Evolutionary conservation across 2,113 vertebrate genomes (phyloP).

Genomic region (Formicarius rufipectus): DNA sequence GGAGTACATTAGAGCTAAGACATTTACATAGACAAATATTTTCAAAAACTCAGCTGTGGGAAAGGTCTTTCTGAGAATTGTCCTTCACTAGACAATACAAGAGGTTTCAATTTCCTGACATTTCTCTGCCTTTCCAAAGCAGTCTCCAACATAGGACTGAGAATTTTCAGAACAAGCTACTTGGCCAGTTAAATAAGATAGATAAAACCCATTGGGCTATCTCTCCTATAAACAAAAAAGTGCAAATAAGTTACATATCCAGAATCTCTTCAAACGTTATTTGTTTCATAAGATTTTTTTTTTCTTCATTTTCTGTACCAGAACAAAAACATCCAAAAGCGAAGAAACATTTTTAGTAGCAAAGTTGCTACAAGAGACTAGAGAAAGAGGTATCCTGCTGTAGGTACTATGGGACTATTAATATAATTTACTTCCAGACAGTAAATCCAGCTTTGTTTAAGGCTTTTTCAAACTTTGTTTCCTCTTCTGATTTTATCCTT

Average conservation of each 20-base stretch:
- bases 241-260: neutral
- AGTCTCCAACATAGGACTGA: neutral
- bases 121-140: neutral
- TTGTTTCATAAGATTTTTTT: neutral
- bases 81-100: neutral
- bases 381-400: neutral
- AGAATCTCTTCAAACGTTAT: neutral
- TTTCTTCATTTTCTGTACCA: neutral
- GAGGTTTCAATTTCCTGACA: neutral
- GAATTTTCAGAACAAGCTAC: neutral
- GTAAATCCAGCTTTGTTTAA: neutral
- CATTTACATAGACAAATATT: neutral
- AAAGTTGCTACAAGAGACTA: neutral
- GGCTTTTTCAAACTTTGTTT: neutral
- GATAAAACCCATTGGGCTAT: rapidly evolving
- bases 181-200: neutral
- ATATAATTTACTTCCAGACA: neutral
- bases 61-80: neutral
- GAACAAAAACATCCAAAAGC: neutral
- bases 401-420: neutral
- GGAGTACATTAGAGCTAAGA: neutral
- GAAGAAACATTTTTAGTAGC: neutral
- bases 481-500: neutral
- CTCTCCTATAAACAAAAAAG: neutral
- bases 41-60: neutral